Evolutionary conservation across 1,140 invertebrate species (phyloP), one percentile per base, ranked within the genome.

Genomic region (Ectropis grisescens): DNA sequence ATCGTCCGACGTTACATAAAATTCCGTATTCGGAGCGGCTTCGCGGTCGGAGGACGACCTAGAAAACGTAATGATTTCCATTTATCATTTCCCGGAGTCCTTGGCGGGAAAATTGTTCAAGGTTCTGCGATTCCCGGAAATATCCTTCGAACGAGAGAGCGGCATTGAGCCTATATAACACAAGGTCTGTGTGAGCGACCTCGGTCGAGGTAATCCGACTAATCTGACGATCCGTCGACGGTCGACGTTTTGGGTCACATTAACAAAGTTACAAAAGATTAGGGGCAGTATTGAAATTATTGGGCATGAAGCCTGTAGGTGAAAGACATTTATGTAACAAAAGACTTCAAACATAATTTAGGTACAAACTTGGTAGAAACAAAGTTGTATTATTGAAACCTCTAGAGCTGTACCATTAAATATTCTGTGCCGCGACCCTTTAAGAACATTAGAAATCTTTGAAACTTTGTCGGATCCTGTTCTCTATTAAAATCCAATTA

Each of bases 81-180:
- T 78, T 64, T 69, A 59, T 60, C 62, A 59, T 59, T 52, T 55
- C 53, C 64, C 41, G 38, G 46, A 39, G 58, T 61, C 72, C 72
- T 75, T 75, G 68, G 60, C 41, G 45, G 35, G 37, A 60, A 71
- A 54, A 34, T 68, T 60, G 47, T 46, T 60, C 64, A 75, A 72
- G 64, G 66, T 51, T 56, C 37, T 37, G 33, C 24, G 49, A 41
- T 39, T 47, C 45, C 52, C 62, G 55, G 64, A 70, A 72, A 56
- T 57, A 65, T 70, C 64, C 68, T 71, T 72, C 54, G 40, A 54
- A 39, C 46, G 37, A 37, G 15, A 39, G 41, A 36, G 32, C 37
- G 43, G 41, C 36, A 26, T 50, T 47, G 44, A 33, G 27, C 23
- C 32, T 28, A 39, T 29, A 9, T 13, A 33, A 37, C 37, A 37